Evolutionary conservation across 2,888 invertebrate species (phyloP), one percentile per base, ranked within the genome.

Genomic region (Aporophyla nigra): DNA sequence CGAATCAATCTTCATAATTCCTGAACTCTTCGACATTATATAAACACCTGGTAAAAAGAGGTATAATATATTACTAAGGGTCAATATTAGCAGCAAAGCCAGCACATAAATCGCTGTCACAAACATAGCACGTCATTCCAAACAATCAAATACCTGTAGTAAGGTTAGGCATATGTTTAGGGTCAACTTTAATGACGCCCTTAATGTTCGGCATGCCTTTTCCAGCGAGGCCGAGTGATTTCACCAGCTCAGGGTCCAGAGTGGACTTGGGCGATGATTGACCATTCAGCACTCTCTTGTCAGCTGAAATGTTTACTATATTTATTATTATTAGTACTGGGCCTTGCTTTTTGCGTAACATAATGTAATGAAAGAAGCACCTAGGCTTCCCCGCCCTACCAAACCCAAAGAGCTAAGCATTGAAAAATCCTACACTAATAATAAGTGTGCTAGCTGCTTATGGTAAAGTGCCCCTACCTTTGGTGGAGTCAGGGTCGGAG

Each of bases 1-100:
- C 0, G 98, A 97, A 91, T 98, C 98, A 74, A 98, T 95, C 92
- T 98, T 98, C 92, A 98, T 98, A 71, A 98, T 98, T 61, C 98
- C 98, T 56, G 98, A 98, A 86, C 98, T 98, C 92, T 98, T 97
- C 14, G 98, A 98, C 98, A 98, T 98, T 74, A 98, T 98, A 91
- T 98, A 98, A 58, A 98, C 98, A 86, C 98, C 98, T 88, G 97
- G 95, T 86, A 97, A 76, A 90, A 90, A 71, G 49, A 86, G 62
- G 78, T 33, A 71, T 24, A 33, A 54, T 40, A 46, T 53, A 65
- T n/a, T 76, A 84, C 74, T 75, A 78, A 68, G 21, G 24, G 74
- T 68, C 21, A 68, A 53, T 56, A 24, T 65, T 40, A 69, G 40
- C 46, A 86, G 88, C 87, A 87, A 87, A 84, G 79, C 85, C 83